Base-by-base conservation (phyloP, 2,113 vertebrate species). In the Gymnobelideus leadbeateri region DNA sequence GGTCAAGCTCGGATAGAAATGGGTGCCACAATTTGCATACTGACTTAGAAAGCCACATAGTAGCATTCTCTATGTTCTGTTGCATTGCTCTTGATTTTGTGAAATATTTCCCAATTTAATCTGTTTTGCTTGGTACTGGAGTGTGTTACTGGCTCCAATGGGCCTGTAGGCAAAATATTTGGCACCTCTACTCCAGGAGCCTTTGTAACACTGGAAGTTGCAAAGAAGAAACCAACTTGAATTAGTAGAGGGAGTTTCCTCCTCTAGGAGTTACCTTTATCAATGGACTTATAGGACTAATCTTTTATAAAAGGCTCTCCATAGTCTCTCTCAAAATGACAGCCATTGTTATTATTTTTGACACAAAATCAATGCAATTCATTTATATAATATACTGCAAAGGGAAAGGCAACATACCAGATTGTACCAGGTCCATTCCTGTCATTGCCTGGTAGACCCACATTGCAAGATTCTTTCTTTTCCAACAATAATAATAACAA, bases 311-410 rank as follows among this genome's bases (percentile, higher is more conserved):
- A 43, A 84, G 28, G 68, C 68, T 84, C n/a, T 43, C 21, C 19
- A n/a, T 23, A 84, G 68, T 0, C 68, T 84, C n/a, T 23, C 8
- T 84, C 21, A 6, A 84, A 84, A 84, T 84, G 68, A 84, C 68
- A 84, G 6, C n/a, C 19, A 84, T 43, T 84, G 19, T 84, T n/a
- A 84, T 84, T n/a, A 84, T 43, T 43, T 84, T 43, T 43, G 68
- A n/a, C 68, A 43, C 37, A 84, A 84, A 84, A 84, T 84, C 68
- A 84, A 84, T 84, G 68, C 68, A 84, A 84, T 84, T 84, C n/a
- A 43, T 84, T 84, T 84, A 43, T 84, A 43, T 84, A 84, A 84
- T 84, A 84, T 43, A 43, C n/a, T 84, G n/a, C n/a, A 84, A 84
- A 43, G 68, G 19, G n/a, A 84, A 84, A 8, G 68, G n/a, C 19